A percentile compares a stretch with the other conserved stretches of the same genome.
Conservation (phyloP, 1,140 invertebrate genomes). For the Heliconius hewitsoni region DNA sequence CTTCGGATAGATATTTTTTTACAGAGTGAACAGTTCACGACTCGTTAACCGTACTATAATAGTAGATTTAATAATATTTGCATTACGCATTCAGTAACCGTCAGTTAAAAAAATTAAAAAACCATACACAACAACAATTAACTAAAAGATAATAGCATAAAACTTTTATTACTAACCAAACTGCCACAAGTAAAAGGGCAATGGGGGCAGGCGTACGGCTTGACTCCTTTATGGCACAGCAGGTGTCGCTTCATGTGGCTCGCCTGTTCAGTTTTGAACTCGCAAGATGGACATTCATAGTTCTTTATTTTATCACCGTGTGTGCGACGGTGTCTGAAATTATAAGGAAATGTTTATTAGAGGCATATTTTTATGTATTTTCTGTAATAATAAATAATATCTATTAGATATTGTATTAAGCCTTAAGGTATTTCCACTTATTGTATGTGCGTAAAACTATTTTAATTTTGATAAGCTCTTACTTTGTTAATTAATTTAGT, state of each 20-base stretch:
- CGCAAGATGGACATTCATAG: conserved; percentile 84
- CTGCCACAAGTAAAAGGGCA: conserved; percentile 90
- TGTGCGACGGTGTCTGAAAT: conserved; percentile 79
- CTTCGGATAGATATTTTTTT: too few relatives aligned
- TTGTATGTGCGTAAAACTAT: too few relatives aligned
- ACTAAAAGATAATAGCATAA: neutral
- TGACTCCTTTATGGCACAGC: conserved; percentile 88
- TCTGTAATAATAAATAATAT: too few relatives aligned
- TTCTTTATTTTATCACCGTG: conserved; percentile 82
- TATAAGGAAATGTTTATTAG: neutral
- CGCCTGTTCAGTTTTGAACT: conserved; percentile 84
- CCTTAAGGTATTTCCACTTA: too few relatives aligned
- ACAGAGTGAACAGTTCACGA: too few relatives aligned
- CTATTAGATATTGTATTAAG: too few relatives aligned
- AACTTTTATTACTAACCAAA: conserved; percentile 51
- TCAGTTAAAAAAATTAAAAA: too few relatives aligned
- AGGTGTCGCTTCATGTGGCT: conserved; percentile 90
- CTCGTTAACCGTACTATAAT: too few relatives aligned
- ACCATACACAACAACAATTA: too few relatives aligned
- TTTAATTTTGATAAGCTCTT: too few relatives aligned
- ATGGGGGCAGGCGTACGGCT: conserved; percentile 93
- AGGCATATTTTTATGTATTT: neutral
- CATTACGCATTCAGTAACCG: neutral
- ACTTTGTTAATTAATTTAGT: too few relatives aligned
- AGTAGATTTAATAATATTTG: neutral